These are phyloP conservation scores for Aporophyla nigra DNA, from an alignment of 2,888 invertebrate genomes.

Conservation along the genomic window DNA sequence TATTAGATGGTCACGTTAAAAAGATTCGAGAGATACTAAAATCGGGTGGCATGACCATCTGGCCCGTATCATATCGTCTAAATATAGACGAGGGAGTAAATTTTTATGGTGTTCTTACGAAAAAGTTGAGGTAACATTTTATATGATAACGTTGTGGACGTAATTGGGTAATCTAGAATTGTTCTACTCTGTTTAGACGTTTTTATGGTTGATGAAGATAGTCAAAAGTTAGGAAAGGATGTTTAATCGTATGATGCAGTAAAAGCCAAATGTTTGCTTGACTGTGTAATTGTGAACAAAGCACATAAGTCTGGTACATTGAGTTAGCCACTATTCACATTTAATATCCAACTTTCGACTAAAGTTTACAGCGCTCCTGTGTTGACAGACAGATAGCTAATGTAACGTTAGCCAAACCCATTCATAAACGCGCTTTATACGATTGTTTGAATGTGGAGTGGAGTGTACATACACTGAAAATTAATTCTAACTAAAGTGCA, in stretches of 20 bases:
- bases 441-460: slow-evolving; percentile 40
- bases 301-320: slow-evolving; percentile 17
- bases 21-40: slow-evolving; percentile 89
- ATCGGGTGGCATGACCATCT: slow-evolving; percentile 89
- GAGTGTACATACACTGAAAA: slow-evolving; percentile 49
- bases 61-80: slow-evolving; percentile 88
- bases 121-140: slow-evolving; percentile 76
- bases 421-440: slow-evolving; percentile 36
- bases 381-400: slow-evolving; percentile 53
- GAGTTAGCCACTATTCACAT: slow-evolving; percentile 31
- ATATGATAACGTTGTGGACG: slow-evolving; percentile 58
- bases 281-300: slow-evolving; percentile 35
- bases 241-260: background rate
- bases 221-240: slow-evolving; percentile 17
- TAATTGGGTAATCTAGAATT: slow-evolving; percentile 65
- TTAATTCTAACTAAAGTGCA: slow-evolving; percentile 49
- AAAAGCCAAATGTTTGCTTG: background rate
- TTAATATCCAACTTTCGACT: slow-evolving; percentile 55
- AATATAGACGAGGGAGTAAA: slow-evolving; percentile 86
- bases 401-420: slow-evolving; percentile 39
- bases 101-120: slow-evolving; percentile 84
- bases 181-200: slow-evolving; percentile 56
- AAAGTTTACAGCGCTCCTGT: slow-evolving; percentile 46
- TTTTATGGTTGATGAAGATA: slow-evolving; percentile 62
- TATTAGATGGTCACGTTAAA: slow-evolving; percentile 80